Evolutionary conservation across 1,140 invertebrate species (phyloP).

Genomic region (Holcopasites calliopsidis): DNA sequence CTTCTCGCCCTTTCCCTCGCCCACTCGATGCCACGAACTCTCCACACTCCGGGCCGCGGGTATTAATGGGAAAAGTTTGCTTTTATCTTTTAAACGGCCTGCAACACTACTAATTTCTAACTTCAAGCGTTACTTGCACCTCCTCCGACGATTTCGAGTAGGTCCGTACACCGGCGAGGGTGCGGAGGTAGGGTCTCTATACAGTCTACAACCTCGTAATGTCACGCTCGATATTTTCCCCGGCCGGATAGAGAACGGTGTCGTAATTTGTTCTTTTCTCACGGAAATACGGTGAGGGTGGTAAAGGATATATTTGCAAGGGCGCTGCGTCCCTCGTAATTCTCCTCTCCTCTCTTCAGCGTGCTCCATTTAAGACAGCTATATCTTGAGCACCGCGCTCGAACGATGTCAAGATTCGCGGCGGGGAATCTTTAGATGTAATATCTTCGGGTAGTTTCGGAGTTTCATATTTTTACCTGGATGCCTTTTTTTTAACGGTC

Average conservation of each 20-base stretch:
- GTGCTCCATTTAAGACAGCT: neutral
- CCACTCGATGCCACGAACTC: conserved; percentile 32
- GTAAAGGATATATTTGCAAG: neutral
- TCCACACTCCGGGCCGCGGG: conserved; percentile 59
- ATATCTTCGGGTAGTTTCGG: neutral
- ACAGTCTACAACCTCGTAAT: conserved; percentile 34
- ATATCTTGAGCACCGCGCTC: neutral
- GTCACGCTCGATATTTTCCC: conserved; percentile 44
- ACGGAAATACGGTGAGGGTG: conserved; percentile 11
- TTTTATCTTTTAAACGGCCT: conserved; percentile 80
- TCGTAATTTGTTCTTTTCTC: conserved; percentile 54
- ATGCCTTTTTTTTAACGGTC: neutral
- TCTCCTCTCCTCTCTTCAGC: neutral
- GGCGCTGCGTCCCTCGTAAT: neutral
- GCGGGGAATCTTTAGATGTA: neutral
- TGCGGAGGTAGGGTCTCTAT: neutral
- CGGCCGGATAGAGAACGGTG: conserved; percentile 52
- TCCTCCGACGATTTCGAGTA: conserved; percentile 61
- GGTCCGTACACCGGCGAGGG: conserved; percentile 23
- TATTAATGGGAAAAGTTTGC: conserved; percentile 80
- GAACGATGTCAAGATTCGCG: neutral
- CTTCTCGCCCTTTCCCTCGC: conserved; percentile 3
- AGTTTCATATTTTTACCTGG: neutral
- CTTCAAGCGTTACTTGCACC: conserved; percentile 76
- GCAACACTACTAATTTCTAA: conserved; percentile 79